Evolutionary conservation across 1,140 invertebrate species (phyloP).

Genomic region (Apis cerana): DNA sequence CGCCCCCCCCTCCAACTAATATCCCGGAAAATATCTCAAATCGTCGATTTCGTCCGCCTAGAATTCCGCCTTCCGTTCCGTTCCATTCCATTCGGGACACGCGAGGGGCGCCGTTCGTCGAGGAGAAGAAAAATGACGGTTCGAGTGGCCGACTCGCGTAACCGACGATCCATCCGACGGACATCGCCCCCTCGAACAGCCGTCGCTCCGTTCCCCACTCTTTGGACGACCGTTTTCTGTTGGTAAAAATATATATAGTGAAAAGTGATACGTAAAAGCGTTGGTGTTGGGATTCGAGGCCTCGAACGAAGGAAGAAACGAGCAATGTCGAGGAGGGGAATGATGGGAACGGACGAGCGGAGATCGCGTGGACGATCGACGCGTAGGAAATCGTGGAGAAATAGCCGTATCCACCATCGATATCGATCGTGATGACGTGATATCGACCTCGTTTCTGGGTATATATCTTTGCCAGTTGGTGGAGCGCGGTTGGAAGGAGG

Average conservation of each 20-base stretch:
- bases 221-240: no score
- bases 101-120: not conserved
- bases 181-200: no score
- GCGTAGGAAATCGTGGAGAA: conserved; percentile 10
- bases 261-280: no score
- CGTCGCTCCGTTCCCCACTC: no score
- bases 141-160: no score
- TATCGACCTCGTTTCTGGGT: no score
- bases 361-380: conserved; percentile 28
- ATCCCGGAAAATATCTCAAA: conserved; percentile 57
- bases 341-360: not conserved
- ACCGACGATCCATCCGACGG: no score
- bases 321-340: not conserved
- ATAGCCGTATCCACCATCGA: not conserved
- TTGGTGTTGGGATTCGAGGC: no score
- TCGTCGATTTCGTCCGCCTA: conserved; percentile 57
- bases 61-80: conserved; percentile 37
- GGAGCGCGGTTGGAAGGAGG: no score
- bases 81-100: conserved; percentile 47
- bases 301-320: no score
- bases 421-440: not conserved
- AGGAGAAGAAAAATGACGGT: conserved; percentile 38
- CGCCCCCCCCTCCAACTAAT: conserved; percentile 50
- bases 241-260: no score
- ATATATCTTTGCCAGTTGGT: no score